These are phyloP conservation scores for Ips typographus DNA, from an alignment of 1,140 invertebrate genomes.

Conservation along the genomic window DNA sequence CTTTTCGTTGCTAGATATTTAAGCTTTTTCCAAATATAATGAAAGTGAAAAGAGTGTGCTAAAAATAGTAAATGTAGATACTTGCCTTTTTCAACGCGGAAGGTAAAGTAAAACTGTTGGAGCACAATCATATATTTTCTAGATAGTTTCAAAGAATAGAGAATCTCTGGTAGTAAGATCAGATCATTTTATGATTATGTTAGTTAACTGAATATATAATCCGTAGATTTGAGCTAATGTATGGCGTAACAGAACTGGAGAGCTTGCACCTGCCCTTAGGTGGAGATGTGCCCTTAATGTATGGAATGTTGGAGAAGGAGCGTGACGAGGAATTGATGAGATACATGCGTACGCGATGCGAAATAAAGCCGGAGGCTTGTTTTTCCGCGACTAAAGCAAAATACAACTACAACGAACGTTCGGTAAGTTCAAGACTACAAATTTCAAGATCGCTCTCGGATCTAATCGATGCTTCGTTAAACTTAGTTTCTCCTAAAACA, in stretches of 20 bases:
- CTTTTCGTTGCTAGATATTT: too few relatives aligned
- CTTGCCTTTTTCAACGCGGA: too few relatives aligned
- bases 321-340: conserved; percentile 77
- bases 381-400: conserved; percentile 67
- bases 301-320: conserved; percentile 78
- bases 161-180: too few relatives aligned
- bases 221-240: conserved; percentile 79
- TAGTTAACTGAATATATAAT: not conserved
- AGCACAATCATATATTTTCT: too few relatives aligned
- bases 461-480: conserved; percentile 3
- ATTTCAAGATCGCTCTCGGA: not conserved
- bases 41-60: too few relatives aligned
- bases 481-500: not conserved
- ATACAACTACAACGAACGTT: conserved; percentile 55
- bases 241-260: conserved; percentile 86
- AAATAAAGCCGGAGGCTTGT: conserved; percentile 62
- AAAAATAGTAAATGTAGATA: too few relatives aligned
- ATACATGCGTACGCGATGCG: conserved; percentile 67
- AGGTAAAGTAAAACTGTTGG: too few relatives aligned
- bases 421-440: conserved; percentile 12
- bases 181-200: too few relatives aligned
- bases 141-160: too few relatives aligned
- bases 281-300: conserved; percentile 70
- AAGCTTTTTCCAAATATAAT: too few relatives aligned
- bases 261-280: conserved; percentile 74